Conservation (phyloP, 2,888 invertebrate species). For the Troglohyphantes excavatus region DNA sequence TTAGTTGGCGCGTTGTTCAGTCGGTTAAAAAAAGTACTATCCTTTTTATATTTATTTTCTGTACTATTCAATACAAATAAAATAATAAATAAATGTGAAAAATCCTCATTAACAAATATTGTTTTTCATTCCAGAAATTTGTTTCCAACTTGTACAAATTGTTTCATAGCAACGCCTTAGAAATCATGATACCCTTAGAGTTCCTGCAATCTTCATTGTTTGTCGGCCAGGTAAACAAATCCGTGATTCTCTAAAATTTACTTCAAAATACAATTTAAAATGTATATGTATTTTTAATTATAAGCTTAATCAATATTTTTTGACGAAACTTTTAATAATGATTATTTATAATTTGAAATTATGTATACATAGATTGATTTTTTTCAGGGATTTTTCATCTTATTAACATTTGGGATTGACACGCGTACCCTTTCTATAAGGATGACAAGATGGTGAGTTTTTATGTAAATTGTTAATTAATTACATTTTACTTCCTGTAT, state of each 20-base stretch:
- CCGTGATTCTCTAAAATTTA: background rate
- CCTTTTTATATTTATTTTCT: no score
- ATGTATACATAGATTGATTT: background rate
- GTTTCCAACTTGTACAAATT: conserved; percentile 60
- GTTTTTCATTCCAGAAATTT: conserved; percentile 47
- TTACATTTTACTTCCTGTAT: background rate
- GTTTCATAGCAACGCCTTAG: conserved; percentile 31
- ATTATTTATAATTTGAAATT: no score
- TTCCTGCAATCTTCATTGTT: conserved; percentile 66
- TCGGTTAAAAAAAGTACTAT: no score
- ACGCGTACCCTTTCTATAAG: conserved; percentile 37
- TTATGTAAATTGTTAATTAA: background rate
- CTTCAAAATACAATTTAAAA: no score
- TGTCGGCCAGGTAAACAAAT: conserved; percentile 50
- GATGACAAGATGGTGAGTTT: conserved; percentile 43
- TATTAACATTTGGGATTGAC: conserved; percentile 69
- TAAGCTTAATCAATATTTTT: no score
- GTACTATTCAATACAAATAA: no score
- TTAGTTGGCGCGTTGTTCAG: no score
- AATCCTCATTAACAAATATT: no score
- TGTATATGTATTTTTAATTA: no score
- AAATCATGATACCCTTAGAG: conserved; percentile 66
- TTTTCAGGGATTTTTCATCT: conserved; percentile 61
- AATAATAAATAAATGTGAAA: no score
- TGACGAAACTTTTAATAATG: no score